A percentile compares a stretch with the other conserved stretches of the same genome.
These are phyloP conservation scores for Nomada lathburiana DNA, from an alignment of 2,888 invertebrate species.

Conservation along the genomic window DNA sequence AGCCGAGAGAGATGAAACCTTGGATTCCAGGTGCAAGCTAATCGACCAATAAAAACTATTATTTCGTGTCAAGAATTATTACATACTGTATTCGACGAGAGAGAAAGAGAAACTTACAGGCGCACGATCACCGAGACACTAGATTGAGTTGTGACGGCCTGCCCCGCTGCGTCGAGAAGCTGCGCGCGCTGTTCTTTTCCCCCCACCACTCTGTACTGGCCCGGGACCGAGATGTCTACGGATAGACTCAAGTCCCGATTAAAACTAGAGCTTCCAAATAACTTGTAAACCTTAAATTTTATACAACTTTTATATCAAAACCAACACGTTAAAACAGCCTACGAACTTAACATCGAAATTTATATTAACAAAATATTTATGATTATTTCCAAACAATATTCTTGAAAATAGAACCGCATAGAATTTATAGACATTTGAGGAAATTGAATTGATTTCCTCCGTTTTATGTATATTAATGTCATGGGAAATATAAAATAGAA, in stretches of 20 bases:
- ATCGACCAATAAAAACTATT: constrained; percentile 26
- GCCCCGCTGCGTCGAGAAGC: constrained; percentile 58
- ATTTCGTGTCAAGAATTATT: constrained; percentile 49
- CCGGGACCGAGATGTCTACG: constrained; percentile 49
- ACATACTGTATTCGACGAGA: constrained; percentile 22
- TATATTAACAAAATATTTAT: background rate
- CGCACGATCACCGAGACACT: constrained; percentile 81
- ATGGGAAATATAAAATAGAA: background rate
- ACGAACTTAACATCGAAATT: background rate
- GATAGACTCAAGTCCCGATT: constrained; percentile 21
- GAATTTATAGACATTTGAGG: background rate
- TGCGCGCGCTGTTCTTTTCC: constrained; percentile 53
- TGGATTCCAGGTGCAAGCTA: constrained; percentile 24
- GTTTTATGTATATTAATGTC: background rate
- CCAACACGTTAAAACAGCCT: background rate
- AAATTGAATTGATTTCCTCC: background rate
- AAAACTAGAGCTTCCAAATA: background rate
- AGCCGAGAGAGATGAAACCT: constrained; percentile 29
- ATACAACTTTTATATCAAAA: too few relatives aligned
- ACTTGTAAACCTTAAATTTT: background rate
- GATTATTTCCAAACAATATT: too few relatives aligned
- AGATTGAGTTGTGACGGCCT: constrained; percentile 84
- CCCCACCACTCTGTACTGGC: constrained; percentile 41
- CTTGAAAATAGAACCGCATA: background rate
- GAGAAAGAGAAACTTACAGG: constrained; percentile 62